Conservation (phyloP, 1,140 invertebrate species). For the Ectropis grisescens region DNA sequence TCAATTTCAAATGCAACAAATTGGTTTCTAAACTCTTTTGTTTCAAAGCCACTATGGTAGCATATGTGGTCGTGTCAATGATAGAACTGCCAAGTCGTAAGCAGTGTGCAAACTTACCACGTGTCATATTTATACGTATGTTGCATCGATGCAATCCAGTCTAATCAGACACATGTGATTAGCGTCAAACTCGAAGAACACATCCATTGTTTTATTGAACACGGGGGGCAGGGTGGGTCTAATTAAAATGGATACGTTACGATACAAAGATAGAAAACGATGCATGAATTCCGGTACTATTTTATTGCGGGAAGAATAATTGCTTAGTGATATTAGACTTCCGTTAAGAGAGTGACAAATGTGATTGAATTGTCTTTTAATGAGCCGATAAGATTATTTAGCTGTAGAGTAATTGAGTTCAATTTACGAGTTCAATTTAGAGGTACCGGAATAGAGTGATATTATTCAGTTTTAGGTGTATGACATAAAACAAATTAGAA, state of each 20-base stretch:
- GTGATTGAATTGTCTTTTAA: too few species aligned
- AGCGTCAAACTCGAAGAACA: neutral
- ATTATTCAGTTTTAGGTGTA: too few species aligned
- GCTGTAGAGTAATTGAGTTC: too few species aligned
- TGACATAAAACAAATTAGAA: too few species aligned
- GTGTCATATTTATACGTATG: slow-evolving; percentile 21
- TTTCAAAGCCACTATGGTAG: too few species aligned
- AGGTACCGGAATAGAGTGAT: too few species aligned
- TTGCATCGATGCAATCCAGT: slow-evolving; percentile 5
- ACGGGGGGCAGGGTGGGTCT: neutral
- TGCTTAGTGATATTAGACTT: slow-evolving; percentile 15
- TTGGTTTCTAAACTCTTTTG: neutral
- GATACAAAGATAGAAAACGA: slow-evolving; percentile 16
- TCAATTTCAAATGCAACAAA: slow-evolving; percentile 1
- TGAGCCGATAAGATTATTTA: too few species aligned
- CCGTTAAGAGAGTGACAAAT: too few species aligned
- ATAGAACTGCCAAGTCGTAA: slow-evolving; percentile 21
- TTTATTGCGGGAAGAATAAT: slow-evolving; percentile 19
- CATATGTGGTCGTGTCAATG: slow-evolving; percentile 23
- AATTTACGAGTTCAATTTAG: too few species aligned
- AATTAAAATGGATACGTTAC: neutral
- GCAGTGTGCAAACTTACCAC: slow-evolving; percentile 22
- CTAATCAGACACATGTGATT: slow-evolving; percentile 3
- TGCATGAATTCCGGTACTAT: slow-evolving; percentile 14
- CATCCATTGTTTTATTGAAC: too few species aligned